These are phyloP conservation scores for Pteropus rufus DNA, from an alignment of 2,797 vertebrate species.

Conservation along the genomic window DNA sequence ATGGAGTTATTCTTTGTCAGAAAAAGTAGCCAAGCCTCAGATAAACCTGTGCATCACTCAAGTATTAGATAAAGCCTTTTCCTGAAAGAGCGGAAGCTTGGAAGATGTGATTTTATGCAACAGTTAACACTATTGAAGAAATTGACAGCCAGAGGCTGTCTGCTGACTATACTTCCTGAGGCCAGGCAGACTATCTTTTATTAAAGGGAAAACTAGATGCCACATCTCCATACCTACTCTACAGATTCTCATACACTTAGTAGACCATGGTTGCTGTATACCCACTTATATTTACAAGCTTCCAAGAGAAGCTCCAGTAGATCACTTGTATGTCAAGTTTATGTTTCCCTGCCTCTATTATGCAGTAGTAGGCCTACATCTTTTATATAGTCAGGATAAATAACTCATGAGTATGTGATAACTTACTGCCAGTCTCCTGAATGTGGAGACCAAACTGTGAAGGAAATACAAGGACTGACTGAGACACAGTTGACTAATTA, in stretches of 20 bases:
- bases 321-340: background rate
- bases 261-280: background rate
- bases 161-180: background rate
- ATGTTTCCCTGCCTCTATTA: background rate
- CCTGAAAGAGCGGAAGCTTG: background rate
- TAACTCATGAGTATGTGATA: background rate
- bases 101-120: background rate
- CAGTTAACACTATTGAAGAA: background rate
- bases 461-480: background rate
- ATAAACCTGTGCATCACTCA: background rate
- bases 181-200: background rate
- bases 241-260: background rate
- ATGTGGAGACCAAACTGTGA: too few species aligned
- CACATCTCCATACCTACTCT: background rate
- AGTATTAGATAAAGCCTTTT: background rate
- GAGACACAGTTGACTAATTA: background rate
- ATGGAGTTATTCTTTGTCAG: background rate
- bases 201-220: background rate
- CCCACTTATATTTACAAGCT: background rate
- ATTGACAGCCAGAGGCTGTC: background rate
- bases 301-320: background rate
- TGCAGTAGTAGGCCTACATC: background rate
- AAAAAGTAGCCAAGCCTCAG: background rate
- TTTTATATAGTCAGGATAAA: background rate
- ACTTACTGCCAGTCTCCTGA: background rate